Conservation (phyloP, 2,888 invertebrate genomes). For the Sinodicranocentrus sp. region DNA sequence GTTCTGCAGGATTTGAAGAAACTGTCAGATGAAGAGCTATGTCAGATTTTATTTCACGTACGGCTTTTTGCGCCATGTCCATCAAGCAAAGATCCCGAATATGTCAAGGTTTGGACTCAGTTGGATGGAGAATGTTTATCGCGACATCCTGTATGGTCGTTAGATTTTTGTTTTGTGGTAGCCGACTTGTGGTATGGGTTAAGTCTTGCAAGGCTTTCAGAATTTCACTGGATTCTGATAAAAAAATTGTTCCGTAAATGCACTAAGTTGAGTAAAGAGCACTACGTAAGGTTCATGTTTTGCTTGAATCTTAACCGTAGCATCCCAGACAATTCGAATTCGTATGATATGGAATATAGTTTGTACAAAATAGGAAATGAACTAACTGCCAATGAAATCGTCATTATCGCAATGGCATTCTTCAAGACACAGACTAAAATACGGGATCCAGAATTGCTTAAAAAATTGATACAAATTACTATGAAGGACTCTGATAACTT, state of each 20-base stretch:
- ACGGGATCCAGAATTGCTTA: constrained; percentile 80
- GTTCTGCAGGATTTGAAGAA: constrained; percentile 42
- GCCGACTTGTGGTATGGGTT: constrained; percentile 83
- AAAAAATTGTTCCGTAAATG: constrained; percentile 82
- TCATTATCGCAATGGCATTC: constrained; percentile 86
- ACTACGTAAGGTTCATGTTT: constrained; percentile 85
- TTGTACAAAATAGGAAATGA: constrained; percentile 81
- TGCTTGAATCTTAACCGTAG: constrained; percentile 83
- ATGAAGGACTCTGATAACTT: constrained; percentile 81
- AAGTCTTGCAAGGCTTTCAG: constrained; percentile 49
- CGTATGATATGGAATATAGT: constrained; percentile 84
- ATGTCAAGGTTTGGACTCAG: constrained; percentile 83
- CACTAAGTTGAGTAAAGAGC: constrained; percentile 81
- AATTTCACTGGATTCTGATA: constrained; percentile 81
- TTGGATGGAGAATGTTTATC: constrained; percentile 84
- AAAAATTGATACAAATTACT: constrained; percentile 81
- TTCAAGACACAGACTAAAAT: constrained; percentile 87
- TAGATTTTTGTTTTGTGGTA: constrained; percentile 81
- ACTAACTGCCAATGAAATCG: constrained; percentile 84
- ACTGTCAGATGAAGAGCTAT: constrained; percentile 63
- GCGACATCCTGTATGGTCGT: constrained; percentile 80
- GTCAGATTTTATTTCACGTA: constrained; percentile 57
- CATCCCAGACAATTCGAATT: constrained; percentile 80
- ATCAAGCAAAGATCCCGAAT: constrained; percentile 82
- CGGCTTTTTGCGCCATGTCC: constrained; percentile 79